Evolutionary conservation across 1,140 invertebrate species (phyloP).

Genomic region (Phymorhynchus buccinoides): DNA sequence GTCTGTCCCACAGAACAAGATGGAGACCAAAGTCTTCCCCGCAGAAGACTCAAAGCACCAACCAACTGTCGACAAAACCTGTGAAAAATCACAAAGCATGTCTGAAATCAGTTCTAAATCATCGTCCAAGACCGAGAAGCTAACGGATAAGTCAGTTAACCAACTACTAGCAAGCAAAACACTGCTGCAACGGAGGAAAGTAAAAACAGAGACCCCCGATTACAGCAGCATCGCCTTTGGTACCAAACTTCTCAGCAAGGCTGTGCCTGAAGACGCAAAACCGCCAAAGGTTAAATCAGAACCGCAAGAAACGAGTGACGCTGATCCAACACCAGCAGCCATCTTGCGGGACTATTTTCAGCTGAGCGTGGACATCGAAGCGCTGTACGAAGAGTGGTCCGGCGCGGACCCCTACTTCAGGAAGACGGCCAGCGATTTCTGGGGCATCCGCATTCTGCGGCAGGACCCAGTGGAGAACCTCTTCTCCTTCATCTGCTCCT

Average conservation of each 20-base stretch:
- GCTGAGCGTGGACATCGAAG: slow-evolving; percentile 77
- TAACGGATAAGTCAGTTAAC: too few species aligned
- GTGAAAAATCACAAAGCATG: not conserved
- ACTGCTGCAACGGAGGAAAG: not conserved
- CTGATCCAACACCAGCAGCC: not conserved
- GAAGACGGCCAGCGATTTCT: slow-evolving; percentile 79
- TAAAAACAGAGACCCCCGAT: not conserved
- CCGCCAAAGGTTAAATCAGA: not conserved
- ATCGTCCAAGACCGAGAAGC: not conserved
- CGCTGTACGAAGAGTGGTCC: slow-evolving; percentile 85
- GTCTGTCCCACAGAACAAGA: not conserved
- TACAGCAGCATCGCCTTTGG: not conserved
- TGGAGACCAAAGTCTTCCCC: not conserved
- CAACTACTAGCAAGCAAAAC: not conserved
- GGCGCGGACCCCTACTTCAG: slow-evolving; percentile 82
- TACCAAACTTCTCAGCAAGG: not conserved
- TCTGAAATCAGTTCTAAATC: not conserved
- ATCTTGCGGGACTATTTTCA: slow-evolving; percentile 74
- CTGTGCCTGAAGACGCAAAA: not conserved
- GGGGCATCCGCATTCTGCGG: slow-evolving; percentile 90
- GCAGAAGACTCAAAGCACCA: not conserved
- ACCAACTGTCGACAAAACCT: not conserved
- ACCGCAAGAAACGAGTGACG: not conserved
- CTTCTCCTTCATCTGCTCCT: slow-evolving; percentile 97
- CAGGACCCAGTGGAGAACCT: slow-evolving; percentile 95